Evolutionary conservation across 2,797 vertebrate species (phyloP), one percentile per base, ranked within the genome.

Genomic region (Yasuhikotakia modesta): DNA sequence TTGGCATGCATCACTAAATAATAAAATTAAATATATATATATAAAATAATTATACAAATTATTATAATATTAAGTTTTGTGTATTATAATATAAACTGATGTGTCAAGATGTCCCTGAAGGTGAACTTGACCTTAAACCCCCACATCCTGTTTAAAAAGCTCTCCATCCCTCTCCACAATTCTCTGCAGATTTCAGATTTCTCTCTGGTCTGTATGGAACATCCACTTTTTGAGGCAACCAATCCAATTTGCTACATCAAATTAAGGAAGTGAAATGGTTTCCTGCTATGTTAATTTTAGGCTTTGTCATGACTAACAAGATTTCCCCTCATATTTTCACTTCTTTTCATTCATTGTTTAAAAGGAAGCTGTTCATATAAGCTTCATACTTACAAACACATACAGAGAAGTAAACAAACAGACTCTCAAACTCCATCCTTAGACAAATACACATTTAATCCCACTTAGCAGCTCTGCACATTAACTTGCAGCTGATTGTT

Each of bases 391-490:
- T 0, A 60, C 39, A 66, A 24, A 58, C 3, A 58, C 39, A 11
- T 43, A 1, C 73, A 76, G 24, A 43, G 39, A 43, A 10, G 55
- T 35, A 63, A 1, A 60, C 53, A 66, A 24, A 43, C 3, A 58
- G 53, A 55, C 16, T 11, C 32, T 60, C 2, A 43, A 43, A 43
- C 39, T 10, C 10, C 8, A 11, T 43, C 8, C 39, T 43, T 43
- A 43, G 39, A 43, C 10, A 43, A 8, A 43, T 10, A 55, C 12
- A 64, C 30, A 35, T 8, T n/a, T n/a, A 63, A 12, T 39, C 63
- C 13, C 13, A 55, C n/a, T n/a, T n/a, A n/a, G n/a, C n/a, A n/a
- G n/a, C 79, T 50, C 17, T 68, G 68, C 46, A 63, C 48, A 53
- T 68, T 8, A 73, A 55, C 27, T 76, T 70, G 53, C 46, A 52